These are phyloP conservation scores for Ormia ochracea DNA, from an alignment of 2,888 invertebrate species.

Conservation along the genomic window DNA sequence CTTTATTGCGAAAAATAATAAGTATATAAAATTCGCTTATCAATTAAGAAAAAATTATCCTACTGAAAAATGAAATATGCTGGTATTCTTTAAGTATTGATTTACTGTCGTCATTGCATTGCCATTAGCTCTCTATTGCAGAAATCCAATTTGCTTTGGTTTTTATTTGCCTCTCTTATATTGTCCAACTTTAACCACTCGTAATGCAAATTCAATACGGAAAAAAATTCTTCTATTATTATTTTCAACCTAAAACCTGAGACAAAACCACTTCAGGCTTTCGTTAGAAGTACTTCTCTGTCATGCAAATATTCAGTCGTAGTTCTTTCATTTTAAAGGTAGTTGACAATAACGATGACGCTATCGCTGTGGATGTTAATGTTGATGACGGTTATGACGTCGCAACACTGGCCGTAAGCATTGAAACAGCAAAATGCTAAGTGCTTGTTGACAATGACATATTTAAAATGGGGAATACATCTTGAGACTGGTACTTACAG, in stretches of 20 bases:
- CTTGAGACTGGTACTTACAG: neutral
- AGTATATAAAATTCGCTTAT: too few relatives aligned
- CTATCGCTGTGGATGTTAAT: slow-evolving; percentile 1
- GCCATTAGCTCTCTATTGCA: slow-evolving; percentile 23
- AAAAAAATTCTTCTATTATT: slow-evolving; percentile 41
- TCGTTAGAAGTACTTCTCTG: slow-evolving; percentile 26
- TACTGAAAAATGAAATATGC: too few relatives aligned
- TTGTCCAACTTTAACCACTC: slow-evolving; percentile 20
- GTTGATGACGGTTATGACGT: slow-evolving; percentile 15
- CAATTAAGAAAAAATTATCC: too few relatives aligned
- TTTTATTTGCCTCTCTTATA: neutral
- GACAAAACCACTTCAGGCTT: slow-evolving; percentile 59
- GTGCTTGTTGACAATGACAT: slow-evolving; percentile 61
- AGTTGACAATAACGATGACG: slow-evolving; percentile 32
- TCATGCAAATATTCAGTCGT: slow-evolving; percentile 14
- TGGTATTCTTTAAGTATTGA: too few relatives aligned
- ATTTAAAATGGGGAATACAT: neutral
- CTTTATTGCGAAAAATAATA: too few relatives aligned
- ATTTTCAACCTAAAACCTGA: slow-evolving; percentile 57
- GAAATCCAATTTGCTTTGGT: slow-evolving; percentile 44
- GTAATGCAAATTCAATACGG: slow-evolving; percentile 46
- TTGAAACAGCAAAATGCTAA: slow-evolving; percentile 54
- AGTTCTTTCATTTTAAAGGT: neutral
- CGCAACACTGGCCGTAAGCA: slow-evolving; percentile 51
- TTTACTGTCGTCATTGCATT: slow-evolving; percentile 38